A percentile compares a stretch with the other conserved stretches of the same genome.
Conservation (phyloP, 2,888 invertebrate genomes). For the Maniola hyperantus region DNA sequence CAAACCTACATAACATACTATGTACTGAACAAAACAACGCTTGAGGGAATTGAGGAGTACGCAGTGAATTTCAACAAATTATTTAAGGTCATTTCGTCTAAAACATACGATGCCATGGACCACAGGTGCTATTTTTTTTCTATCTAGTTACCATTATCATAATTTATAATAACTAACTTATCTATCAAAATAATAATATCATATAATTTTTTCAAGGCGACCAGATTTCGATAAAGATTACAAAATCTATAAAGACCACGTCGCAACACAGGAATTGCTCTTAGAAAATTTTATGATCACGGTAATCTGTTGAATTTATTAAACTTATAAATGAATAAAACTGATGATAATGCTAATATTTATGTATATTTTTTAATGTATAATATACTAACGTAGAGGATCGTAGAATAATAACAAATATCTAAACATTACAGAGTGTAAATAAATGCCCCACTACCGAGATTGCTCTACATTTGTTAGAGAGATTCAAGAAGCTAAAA, state of each 20-base stretch:
- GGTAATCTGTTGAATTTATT: constrained; percentile 50
- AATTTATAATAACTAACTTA: not conserved
- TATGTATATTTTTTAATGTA: too few relatives aligned
- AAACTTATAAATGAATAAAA: not conserved
- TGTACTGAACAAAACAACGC: constrained; percentile 87
- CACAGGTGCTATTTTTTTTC: constrained; percentile 81
- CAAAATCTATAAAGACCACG: constrained; percentile 85
- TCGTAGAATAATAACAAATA: not conserved
- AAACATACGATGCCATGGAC: constrained; percentile 91
- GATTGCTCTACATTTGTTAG: constrained; percentile 74
- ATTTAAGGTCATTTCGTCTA: constrained; percentile 85
- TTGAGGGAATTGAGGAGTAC: constrained; percentile 91
- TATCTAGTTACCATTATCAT: not conserved
- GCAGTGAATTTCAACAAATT: constrained; percentile 86
- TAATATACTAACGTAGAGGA: not conserved
- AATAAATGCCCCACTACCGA: constrained; percentile 77
- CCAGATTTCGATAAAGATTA: constrained; percentile 90
- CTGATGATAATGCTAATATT: too few relatives aligned
- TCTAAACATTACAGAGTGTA: constrained; percentile 58
- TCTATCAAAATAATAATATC: not conserved
- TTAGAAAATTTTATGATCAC: constrained; percentile 88
- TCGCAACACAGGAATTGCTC: constrained; percentile 87
- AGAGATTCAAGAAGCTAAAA: constrained; percentile 87
- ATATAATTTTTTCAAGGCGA: constrained; percentile 49
- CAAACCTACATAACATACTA: constrained; percentile 88